Evolutionary conservation across 2,888 invertebrate species (phyloP), one percentile per base, ranked within the genome.

Genomic region (Noctua fimbriata): DNA sequence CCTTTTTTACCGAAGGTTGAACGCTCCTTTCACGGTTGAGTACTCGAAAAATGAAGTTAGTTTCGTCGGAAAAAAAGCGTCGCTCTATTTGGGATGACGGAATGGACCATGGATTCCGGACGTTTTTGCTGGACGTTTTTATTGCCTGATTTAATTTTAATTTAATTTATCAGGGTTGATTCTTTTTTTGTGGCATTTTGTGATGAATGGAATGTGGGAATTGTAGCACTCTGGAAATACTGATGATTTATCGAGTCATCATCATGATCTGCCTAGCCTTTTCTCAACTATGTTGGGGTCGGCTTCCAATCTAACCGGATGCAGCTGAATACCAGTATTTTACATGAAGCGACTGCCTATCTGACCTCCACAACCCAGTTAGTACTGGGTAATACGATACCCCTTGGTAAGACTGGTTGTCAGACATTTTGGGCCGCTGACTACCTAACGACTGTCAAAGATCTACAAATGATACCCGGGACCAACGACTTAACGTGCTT

Each of bases 1-100:
- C 81, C 81, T 41, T 82, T 52, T 78, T 67, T 74, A 60, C 41
- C 66, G 72, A 85, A 83, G 87, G 84, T 78, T 79, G 78, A 69
- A 49, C 74, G 84, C 52, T 79, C 89, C 81, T 83, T 90, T 89
- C 81, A 80, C 87, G 78, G 76, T n/a, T 81, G 85, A 88, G 74
- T 79, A 81, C 72, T 71, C 72, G 49, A 80, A 84, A 87, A 90
- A 89, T 89, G 76, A 87, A 90, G 86, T 90, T 88, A 90, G 81
- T 82, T 84, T 81, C 66, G 76, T 71, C 44, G 69, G 58, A 60
- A 81, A 82, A 83, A 80, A 76, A 81, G 82, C 79, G 60, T 69
- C 60, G 60, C 67, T 74, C 67, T 87, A 85, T 81, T 85, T 69
- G 65, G 69, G 55, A 58, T 67, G 44, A 41, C 49, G 73, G 69